Percentiles rank a stretch among this genome's conserved stretches.
These are phyloP conservation scores for Acanthis flammea DNA, from an alignment of 2,797 vertebrate species.

Conservation along the genomic window DNA sequence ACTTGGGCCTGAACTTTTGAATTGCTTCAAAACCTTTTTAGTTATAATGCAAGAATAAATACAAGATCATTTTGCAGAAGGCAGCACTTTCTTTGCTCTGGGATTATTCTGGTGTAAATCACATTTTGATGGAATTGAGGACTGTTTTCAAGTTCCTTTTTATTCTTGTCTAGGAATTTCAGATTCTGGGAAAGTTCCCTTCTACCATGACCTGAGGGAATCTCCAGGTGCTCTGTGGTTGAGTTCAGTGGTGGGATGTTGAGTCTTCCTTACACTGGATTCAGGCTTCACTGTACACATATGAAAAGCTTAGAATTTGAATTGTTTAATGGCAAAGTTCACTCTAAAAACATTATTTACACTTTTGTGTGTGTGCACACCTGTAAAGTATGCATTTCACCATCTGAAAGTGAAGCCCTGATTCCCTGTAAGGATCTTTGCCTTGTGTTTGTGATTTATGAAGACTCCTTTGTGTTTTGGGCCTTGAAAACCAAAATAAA, in stretches of 20 bases:
- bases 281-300: neutral
- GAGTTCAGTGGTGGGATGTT: fast-evolving
- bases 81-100: neutral
- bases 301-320: neutral
- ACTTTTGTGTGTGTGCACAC: neutral
- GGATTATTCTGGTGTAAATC: neutral
- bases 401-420: neutral
- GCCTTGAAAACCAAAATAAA: neutral
- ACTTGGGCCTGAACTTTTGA: neutral
- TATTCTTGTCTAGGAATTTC: neutral
- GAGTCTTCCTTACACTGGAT: neutral
- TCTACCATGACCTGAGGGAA: neutral
- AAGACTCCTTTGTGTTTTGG: neutral
- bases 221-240: neutral
- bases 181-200: neutral
- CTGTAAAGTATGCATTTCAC: neutral
- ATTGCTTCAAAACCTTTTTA: neutral
- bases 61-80: neutral
- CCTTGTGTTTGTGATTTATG: fast-evolving
- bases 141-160: neutral
- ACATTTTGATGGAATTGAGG: neutral
- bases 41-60: neutral
- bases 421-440: neutral
- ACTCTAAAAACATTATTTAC: neutral
- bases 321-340: neutral